Evolutionary conservation across 2,888 invertebrate genomes (phyloP).

Genomic region (Epinotia demarniana): DNA sequence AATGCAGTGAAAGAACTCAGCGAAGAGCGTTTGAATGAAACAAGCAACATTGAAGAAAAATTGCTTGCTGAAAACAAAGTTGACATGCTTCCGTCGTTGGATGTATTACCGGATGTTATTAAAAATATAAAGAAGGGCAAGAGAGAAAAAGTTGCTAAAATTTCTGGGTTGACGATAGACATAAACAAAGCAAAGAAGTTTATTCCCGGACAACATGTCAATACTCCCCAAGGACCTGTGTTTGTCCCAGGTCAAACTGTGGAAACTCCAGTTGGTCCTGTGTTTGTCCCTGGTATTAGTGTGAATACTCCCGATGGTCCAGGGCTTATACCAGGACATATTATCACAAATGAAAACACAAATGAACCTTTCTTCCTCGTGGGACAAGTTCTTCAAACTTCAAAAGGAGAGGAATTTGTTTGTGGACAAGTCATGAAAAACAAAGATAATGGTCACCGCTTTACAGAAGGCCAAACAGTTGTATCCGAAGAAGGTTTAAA

Average conservation of each 20-base stretch:
- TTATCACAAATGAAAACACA: slow-evolving; percentile 84
- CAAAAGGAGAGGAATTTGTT: slow-evolving; percentile 84
- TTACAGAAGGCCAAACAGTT: slow-evolving; percentile 86
- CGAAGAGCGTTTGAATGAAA: slow-evolving; percentile 83
- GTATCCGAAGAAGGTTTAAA: slow-evolving; percentile 85
- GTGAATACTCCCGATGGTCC: slow-evolving; percentile 88
- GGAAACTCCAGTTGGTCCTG: slow-evolving; percentile 86
- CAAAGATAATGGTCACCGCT: slow-evolving; percentile 82
- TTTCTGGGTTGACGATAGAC: slow-evolving; percentile 87
- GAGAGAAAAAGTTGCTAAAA: slow-evolving; percentile 84
- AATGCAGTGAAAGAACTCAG: slow-evolving; percentile 82
- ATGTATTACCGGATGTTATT: slow-evolving; percentile 86
- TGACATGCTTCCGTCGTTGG: slow-evolving; percentile 85
- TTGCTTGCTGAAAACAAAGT: slow-evolving; percentile 82
- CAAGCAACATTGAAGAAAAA: slow-evolving; percentile 85
- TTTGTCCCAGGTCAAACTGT: slow-evolving; percentile 92
- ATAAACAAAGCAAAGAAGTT: slow-evolving; percentile 88
- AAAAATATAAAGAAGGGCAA: slow-evolving; percentile 85
- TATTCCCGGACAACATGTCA: slow-evolving; percentile 88
- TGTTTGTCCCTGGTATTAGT: slow-evolving; percentile 90
- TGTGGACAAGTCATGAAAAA: slow-evolving; percentile 87
- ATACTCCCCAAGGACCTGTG: slow-evolving; percentile 87
- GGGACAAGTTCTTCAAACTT: slow-evolving; percentile 87
- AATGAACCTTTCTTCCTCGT: slow-evolving; percentile 88
- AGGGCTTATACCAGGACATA: slow-evolving; percentile 89